Evolutionary conservation across 1,140 invertebrate species (phyloP).

Genomic region (Stegodyphus mimosarum): DNA sequence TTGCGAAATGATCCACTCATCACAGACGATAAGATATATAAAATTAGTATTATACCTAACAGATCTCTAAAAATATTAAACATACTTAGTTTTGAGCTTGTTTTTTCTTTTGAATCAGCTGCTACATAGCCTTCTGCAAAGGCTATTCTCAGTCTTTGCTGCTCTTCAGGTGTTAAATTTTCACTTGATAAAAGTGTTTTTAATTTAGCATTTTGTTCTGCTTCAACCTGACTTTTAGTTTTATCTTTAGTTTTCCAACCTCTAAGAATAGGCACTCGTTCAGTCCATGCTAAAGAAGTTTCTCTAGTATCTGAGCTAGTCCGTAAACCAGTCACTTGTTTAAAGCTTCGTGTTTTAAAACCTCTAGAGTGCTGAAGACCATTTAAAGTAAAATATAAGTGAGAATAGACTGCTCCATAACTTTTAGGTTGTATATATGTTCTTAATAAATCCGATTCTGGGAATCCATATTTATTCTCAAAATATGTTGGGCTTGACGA

Average conservation of each 20-base stretch:
- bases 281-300: background rate
- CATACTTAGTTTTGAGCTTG: conserved; percentile 62
- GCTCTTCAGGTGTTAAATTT: conserved; percentile 71
- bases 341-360: conserved; percentile 48
- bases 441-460: conserved; percentile 27
- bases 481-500: conserved; percentile 28
- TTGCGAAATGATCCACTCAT: conserved; percentile 71
- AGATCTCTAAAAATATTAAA: conserved; percentile 65
- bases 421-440: background rate
- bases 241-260: conserved; percentile 56
- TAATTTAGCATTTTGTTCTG: conserved; percentile 64
- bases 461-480: conserved; percentile 53
- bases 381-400: conserved; percentile 8
- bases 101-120: conserved; percentile 72
- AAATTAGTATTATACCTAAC: conserved; percentile 78
- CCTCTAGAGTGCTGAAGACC: conserved; percentile 7
- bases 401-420: background rate
- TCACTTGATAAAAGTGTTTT: conserved; percentile 66
- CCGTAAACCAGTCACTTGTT: conserved; percentile 27
- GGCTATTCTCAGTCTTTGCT: conserved; percentile 75
- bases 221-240: conserved; percentile 52
- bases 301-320: background rate
- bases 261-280: conserved; percentile 12
- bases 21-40: conserved; percentile 80
- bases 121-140: conserved; percentile 91